Percentiles rank a stretch among this genome's conserved stretches.
phyloP scores from a whole-genome alignment of 2,113 vertebrate species.

The Natator depressus region DNA sequence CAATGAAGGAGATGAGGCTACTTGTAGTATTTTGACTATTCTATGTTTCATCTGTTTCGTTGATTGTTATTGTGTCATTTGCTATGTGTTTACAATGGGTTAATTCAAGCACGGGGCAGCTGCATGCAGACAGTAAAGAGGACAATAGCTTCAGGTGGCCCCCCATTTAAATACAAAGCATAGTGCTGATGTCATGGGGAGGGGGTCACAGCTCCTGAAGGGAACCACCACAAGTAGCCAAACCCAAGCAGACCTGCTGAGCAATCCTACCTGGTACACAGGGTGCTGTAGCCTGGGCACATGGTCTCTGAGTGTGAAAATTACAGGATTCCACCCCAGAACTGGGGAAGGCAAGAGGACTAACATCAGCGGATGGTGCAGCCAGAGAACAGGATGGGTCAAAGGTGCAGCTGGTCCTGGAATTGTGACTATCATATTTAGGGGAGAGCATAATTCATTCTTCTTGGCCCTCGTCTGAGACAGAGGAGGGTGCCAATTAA shows the following conservation, averaged over 20 bases:
- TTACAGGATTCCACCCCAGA: neutral
- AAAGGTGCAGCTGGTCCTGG: neutral
- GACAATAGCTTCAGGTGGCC: neutral
- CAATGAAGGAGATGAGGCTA: neutral
- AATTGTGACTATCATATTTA: neutral
- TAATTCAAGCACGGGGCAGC: neutral
- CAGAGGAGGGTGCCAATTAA: neutral
- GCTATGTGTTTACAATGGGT: neutral
- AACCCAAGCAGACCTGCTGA: neutral
- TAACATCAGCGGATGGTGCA: neutral
- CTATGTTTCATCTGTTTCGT: constrained; percentile 54
- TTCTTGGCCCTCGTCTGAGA: neutral
- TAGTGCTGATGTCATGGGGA: neutral
- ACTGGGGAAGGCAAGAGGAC: neutral
- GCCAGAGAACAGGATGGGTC: neutral
- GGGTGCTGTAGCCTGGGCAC: neutral
- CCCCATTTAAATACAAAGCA: neutral
- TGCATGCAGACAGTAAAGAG: constrained; percentile 12
- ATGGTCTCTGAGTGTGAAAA: fast-evolving
- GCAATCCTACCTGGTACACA: neutral
- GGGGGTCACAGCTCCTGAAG: neutral
- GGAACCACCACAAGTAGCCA: neutral
- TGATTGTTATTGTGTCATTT: constrained; percentile 11
- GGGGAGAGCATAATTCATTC: neutral
- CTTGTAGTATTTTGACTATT: neutral